Base-by-base conservation (phyloP, 2,888 invertebrate genomes). In the Mechanitis messenoides region DNA sequence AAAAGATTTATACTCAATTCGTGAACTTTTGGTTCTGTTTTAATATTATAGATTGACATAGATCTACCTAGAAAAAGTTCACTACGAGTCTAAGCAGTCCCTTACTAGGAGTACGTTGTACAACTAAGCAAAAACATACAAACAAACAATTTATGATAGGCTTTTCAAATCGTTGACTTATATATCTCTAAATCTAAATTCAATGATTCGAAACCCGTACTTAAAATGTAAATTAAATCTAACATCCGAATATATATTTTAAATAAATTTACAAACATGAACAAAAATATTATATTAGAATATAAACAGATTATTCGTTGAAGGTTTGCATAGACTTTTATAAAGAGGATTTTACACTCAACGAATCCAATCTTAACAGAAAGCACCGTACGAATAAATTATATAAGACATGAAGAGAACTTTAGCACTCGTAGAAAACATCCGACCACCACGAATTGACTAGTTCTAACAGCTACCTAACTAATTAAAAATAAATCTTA, bases 401-500 rank as follows among this genome's bases (percentile, higher is more conserved):
- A 80, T 70, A 72, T 71, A 80, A 81, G 77, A 77, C 78, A 78
- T 74, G 80, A 83, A 84, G 81, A 82, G 77, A 84, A 82, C 78
- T 76, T 78, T 79, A 85, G 82, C 79, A 83, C 81, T 83, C 79
- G 81, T 88, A 88, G 87, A 87, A 88, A 88, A 86, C 77, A 75
- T 84, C 75, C 75, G 86, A 85, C 85, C 87, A 85, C 83, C 87
- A 84, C 83, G 85, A 88, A 89, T 89, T 89, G 87, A 89, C 90
- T 89, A 89, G 85, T 79, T 82, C 88, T 88, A 89, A 82, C 72
- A 75, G 79, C 86, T 88, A 88, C 79, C 84, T 87, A 85, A 76
- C 75, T 79, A 81, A 76, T 75, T 80, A 80, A 69, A 69, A 66
- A 68, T 78, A 80, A 76, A 78, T 56, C 75, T 83, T 84, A 83